Evolutionary conservation across 2,888 invertebrate species (phyloP).

Genomic region (Eustalomyia histrio): DNA sequence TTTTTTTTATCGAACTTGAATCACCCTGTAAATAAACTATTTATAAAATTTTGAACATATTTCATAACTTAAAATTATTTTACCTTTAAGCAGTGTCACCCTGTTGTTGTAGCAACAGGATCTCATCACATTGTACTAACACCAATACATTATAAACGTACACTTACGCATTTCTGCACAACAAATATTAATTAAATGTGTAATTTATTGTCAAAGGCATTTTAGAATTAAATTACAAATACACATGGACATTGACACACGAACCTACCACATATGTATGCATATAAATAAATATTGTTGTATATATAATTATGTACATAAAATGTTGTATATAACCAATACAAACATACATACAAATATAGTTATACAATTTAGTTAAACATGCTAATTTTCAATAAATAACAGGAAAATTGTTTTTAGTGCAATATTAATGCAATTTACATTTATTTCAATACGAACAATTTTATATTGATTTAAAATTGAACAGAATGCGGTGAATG

Average conservation of each 20-base stretch:
- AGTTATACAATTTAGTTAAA: background rate
- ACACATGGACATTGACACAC: background rate
- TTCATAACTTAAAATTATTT: too few relatives aligned
- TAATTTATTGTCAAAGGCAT: slow-evolving; percentile 65
- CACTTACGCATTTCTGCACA: slow-evolving; percentile 9
- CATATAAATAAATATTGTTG: background rate
- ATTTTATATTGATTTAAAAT: too few relatives aligned
- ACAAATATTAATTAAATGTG: slow-evolving; percentile 65
- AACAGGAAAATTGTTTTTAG: background rate
- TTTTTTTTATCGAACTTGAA: too few relatives aligned
- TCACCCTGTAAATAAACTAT: too few relatives aligned
- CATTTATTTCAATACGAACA: too few relatives aligned
- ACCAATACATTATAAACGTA: background rate
- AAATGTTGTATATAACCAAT: slow-evolving; percentile 17
- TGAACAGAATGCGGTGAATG: too few relatives aligned
- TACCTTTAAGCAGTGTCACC: background rate
- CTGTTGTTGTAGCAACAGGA: background rate
- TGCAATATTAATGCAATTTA: slow-evolving; percentile 6
- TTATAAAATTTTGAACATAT: too few relatives aligned
- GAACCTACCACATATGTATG: background rate
- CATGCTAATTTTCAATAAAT: slow-evolving; percentile 14
- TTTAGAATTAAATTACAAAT: slow-evolving; percentile 59
- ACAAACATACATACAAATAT: background rate
- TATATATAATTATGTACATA: slow-evolving; percentile 35
- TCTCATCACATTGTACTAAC: background rate